Evolutionary conservation across 2,797 vertebrate species (phyloP), one percentile per base, ranked within the genome.

Genomic region (Clarias pachynema): DNA sequence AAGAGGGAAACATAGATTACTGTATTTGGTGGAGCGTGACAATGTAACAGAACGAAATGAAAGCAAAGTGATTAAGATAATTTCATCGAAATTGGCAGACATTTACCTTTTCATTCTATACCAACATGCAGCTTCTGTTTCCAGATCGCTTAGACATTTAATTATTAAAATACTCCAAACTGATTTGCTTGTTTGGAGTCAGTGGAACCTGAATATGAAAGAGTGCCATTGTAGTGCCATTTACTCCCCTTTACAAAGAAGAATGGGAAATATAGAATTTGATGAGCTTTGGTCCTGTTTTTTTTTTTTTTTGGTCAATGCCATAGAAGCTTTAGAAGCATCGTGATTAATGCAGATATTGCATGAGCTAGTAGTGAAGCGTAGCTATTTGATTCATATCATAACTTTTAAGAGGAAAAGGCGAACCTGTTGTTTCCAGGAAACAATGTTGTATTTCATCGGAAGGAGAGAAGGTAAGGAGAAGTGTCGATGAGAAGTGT

Each of bases 331-430:
- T 20, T 60, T 24, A 62, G 22, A 37, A 37, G 22, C 37, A 57
- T 2, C 57, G 53, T 65, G 29, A 65, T 22, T 18, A 70, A 49
- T 7, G 57, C 0, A 8, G 20, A 34, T 34, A 40, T 18, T 14
- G 37, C 63, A 59, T 31, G 59, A 73, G 79, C 29, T 31, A 20
- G 85, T 79, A 60, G 59, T 84, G 79, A 87, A 84, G 89, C 57
- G 84, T n/a, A 60, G 84, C 49, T 57, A 44, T 10, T 44, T 44
- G 44, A 44, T 44, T 44, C 44, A 44, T 10, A 44, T 44, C 44
- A 10, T 59, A 20, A 8, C 65, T 56, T 59, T 90, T 87, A 85
- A 84, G 34, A 62, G 74, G 77, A 68, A 86, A 85, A 66, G 56
- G 22, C 26, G 68, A 22, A 60, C 26, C 70, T 62, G 26, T 37